phyloP scores from a whole-genome alignment of 2,797 vertebrate species.

The Cyprinella venusta region DNA sequence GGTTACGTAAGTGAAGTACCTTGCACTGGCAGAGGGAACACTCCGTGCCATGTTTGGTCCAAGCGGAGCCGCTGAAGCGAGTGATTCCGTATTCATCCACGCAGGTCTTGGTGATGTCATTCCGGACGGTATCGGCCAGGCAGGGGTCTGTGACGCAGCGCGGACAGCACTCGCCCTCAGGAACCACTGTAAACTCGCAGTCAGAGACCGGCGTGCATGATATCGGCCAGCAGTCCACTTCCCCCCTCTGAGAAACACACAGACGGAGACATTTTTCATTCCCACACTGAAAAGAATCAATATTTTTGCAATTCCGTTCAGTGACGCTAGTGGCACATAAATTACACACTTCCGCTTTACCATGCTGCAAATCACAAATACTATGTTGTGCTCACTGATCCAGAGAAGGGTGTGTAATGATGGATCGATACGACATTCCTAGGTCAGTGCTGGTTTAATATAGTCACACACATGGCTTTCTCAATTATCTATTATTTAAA shows the following conservation, averaged over 20 bases:
- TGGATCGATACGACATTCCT: conserved; percentile 29
- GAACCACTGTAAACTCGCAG: conserved; percentile 84
- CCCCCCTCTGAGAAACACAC: conserved; percentile 77
- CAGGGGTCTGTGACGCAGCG: conserved; percentile 85
- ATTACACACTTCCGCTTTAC: conserved; percentile 20
- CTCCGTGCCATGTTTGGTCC: conserved; percentile 88
- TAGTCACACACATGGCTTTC: background rate
- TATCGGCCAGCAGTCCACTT: conserved; percentile 89
- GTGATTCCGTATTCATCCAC: conserved; percentile 82
- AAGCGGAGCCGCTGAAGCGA: conserved; percentile 87
- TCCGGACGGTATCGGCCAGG: conserved; percentile 82
- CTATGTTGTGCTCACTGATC: conserved; percentile 11
- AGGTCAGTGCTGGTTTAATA: conserved; percentile 28
- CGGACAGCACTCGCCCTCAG: conserved; percentile 83
- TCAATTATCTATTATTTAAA: background rate
- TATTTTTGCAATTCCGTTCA: background rate
- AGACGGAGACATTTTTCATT: conserved; percentile 6
- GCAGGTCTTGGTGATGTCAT: conserved; percentile 88
- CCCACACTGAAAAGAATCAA: conserved; percentile 8
- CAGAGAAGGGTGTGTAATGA: conserved; percentile 1
- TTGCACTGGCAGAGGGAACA: conserved; percentile 90
- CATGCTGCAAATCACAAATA: conserved; percentile 7
- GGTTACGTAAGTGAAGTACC: conserved; percentile 68
- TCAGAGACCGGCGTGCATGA: conserved; percentile 78
- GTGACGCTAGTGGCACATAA: background rate